phyloP scores from a whole-genome alignment of 2,113 vertebrate species.

The Spermophilus dauricus region DNA sequence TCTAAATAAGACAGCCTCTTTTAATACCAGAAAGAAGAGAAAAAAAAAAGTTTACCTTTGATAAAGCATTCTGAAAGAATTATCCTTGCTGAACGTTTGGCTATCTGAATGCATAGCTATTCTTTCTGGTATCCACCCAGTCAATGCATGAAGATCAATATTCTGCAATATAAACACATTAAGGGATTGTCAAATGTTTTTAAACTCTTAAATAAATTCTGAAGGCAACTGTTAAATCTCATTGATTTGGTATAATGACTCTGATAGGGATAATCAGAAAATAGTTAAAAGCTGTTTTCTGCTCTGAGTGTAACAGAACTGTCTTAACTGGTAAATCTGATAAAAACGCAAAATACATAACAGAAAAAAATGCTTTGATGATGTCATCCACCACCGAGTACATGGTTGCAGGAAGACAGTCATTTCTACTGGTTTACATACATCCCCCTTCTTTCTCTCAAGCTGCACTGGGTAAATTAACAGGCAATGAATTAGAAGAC shows the following conservation, averaged over 20 bases:
- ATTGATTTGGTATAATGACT: background rate
- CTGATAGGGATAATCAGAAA: background rate
- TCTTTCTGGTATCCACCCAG: slow-evolving; percentile 99
- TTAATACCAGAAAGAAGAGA: background rate
- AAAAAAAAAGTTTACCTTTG: slow-evolving; percentile 91
- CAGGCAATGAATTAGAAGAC: slow-evolving; percentile 28
- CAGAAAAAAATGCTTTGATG: background rate
- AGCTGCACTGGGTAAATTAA: background rate
- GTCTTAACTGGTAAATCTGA: background rate
- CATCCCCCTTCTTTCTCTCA: slow-evolving; percentile 30
- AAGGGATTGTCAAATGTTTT: background rate
- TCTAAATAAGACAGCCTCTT: background rate
- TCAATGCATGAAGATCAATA: slow-evolving; percentile 98
- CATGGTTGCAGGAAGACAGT: background rate
- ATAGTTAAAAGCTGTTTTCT: background rate
- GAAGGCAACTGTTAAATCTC: background rate
- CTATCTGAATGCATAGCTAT: slow-evolving; percentile 99
- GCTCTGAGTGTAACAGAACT: background rate
- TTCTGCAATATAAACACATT: slow-evolving; percentile 91
- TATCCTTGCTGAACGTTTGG: slow-evolving; percentile 96
- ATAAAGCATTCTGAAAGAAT: slow-evolving; percentile 98
- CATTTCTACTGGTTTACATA: slow-evolving; percentile 7
- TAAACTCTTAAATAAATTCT: background rate
- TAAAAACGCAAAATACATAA: background rate
- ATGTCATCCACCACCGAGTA: background rate